A percentile compares a stretch with the other conserved stretches of the same genome.
Evolutionary conservation across 2,113 vertebrate genomes (phyloP).

Genomic region (Australoheros scitulus): DNA sequence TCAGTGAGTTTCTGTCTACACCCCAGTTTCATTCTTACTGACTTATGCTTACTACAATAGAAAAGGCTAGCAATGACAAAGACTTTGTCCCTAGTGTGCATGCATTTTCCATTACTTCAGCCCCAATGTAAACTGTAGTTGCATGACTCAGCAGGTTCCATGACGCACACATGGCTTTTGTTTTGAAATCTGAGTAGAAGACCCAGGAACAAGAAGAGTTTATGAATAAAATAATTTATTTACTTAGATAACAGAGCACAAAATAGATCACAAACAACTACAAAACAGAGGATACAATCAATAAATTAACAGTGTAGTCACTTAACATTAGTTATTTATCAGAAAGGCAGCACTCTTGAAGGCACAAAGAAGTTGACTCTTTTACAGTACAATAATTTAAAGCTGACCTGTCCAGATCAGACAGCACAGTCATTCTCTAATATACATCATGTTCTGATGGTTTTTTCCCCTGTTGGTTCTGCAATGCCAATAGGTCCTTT

Average conservation of each 20-base stretch:
- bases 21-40: conserved; percentile 34
- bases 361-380: conserved; percentile 16
- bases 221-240: conserved; percentile 66
- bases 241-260: conserved; percentile 16
- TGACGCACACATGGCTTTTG: conserved; percentile 32
- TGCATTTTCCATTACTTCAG: conserved; percentile 20
- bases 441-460: not conserved
- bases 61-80: conserved; percentile 7
- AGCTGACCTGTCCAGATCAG: not conserved
- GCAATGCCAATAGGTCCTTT: not conserved
- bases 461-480: not conserved
- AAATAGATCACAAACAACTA: conserved; percentile 39
- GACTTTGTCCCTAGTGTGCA: not conserved
- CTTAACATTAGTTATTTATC: conserved; percentile 19
- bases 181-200: conserved; percentile 27
- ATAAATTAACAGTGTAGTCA: conserved; percentile 53
- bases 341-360: conserved; percentile 32
- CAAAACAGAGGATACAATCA: conserved; percentile 25
- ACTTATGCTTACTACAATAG: conserved; percentile 14
- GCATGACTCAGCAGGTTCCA: conserved; percentile 26
- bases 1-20: conserved; percentile 56
- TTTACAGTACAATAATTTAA: conserved; percentile 4
- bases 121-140: conserved; percentile 23
- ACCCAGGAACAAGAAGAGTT: not conserved
- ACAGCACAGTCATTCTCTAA: not conserved